phyloP scores from a whole-genome alignment of 2,797 vertebrate species.

The Holocentrus rufus region DNA sequence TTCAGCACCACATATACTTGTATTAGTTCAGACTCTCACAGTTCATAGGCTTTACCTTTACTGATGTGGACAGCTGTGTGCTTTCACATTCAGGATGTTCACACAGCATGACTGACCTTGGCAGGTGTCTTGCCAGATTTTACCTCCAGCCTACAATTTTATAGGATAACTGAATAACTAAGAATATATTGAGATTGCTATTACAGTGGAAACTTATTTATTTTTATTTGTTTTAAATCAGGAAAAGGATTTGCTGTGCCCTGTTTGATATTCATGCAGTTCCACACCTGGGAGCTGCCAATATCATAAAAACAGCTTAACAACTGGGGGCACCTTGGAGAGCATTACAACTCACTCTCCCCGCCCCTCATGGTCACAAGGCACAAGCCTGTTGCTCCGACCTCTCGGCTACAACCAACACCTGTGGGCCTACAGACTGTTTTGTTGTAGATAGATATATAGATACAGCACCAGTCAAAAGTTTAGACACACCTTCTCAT shows the following conservation, averaged over 20 bases:
- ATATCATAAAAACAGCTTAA: not conserved
- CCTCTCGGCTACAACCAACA: not conserved
- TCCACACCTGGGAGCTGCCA: conserved; percentile 13
- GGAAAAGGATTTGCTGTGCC: too few species aligned
- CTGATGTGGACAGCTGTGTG: too few species aligned
- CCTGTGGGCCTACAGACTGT: not conserved
- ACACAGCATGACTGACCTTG: too few species aligned
- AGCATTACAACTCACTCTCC: conserved; percentile 7
- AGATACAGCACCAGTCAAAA: too few species aligned
- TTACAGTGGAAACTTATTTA: conserved; percentile 3
- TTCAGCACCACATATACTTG: too few species aligned
- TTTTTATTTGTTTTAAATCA: too few species aligned
- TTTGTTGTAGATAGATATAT: conserved; percentile 35
- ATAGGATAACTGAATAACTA: not conserved
- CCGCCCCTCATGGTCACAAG: conserved; percentile 24
- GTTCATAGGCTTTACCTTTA: too few species aligned
- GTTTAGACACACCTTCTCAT: too few species aligned
- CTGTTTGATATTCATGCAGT: conserved; percentile 12
- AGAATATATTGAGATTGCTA: not conserved
- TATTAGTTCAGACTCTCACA: too few species aligned
- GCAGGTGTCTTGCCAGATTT: too few species aligned
- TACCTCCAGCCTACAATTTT: too few species aligned
- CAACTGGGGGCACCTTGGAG: not conserved
- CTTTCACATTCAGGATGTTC: too few species aligned
- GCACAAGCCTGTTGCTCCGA: conserved; percentile 9